Percentiles rank a stretch among this genome's conserved stretches.
These are phyloP conservation scores for Operophtera brumata DNA, from an alignment of 2,888 invertebrate genomes.

Conservation along the genomic window DNA sequence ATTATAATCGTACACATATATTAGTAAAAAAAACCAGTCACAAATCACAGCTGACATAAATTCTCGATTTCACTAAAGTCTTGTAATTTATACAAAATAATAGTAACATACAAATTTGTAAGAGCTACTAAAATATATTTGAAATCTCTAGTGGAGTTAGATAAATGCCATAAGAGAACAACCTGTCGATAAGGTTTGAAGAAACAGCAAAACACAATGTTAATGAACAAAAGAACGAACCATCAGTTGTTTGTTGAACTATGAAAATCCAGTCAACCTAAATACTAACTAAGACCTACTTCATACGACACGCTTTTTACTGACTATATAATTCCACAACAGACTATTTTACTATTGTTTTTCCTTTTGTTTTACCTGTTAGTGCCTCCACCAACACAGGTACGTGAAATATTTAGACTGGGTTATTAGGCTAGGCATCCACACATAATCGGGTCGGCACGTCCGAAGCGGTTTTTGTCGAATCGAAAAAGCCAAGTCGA, in stretches of 20 bases:
- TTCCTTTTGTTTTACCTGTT: too few relatives aligned
- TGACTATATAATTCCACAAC: constrained; percentile 13
- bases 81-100: constrained; percentile 70
- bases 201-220: constrained; percentile 35
- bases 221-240: constrained; percentile 41
- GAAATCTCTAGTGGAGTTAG: constrained; percentile 55
- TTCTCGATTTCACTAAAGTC: constrained; percentile 79
- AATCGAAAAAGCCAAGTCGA: too few relatives aligned
- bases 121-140: constrained; percentile 56
- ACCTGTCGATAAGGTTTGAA: constrained; percentile 27
- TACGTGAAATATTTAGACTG: too few relatives aligned
- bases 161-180: constrained; percentile 67
- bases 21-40: constrained; percentile 78
- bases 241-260: constrained; percentile 55
- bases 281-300: constrained; percentile 31
- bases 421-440: too few relatives aligned
- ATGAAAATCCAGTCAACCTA: constrained; percentile 50
- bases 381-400: too few relatives aligned
- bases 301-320: constrained; percentile 5
- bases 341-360: neutral
- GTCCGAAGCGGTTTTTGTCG: too few relatives aligned
- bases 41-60: constrained; percentile 81
- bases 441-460: too few relatives aligned
- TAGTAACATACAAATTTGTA: constrained; percentile 65
- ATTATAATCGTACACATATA: constrained; percentile 70